phyloP scores from a whole-genome alignment of 2,113 vertebrate species.

The Epinephelus moara region DNA sequence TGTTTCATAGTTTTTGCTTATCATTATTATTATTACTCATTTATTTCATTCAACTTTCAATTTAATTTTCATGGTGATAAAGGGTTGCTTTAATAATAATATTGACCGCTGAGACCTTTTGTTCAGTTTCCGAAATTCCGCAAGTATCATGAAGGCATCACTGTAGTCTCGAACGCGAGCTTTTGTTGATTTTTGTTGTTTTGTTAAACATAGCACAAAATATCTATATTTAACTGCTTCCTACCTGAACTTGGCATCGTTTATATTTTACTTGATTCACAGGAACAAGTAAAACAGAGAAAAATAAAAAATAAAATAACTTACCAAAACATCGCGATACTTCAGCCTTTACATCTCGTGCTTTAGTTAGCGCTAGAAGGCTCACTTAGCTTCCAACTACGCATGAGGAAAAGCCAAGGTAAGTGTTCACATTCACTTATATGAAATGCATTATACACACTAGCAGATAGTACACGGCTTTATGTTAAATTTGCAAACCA shows the following conservation, averaged over 20 bases:
- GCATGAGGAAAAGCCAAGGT: not conserved
- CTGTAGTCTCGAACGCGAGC: too few relatives aligned
- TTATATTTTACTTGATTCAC: not conserved
- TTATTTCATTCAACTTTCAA: too few relatives aligned
- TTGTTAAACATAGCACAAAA: not conserved
- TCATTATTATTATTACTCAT: too few relatives aligned
- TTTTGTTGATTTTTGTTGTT: too few relatives aligned
- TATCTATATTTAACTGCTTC: accelerated
- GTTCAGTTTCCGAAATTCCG: too few relatives aligned
- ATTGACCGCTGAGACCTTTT: too few relatives aligned
- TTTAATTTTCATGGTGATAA: too few relatives aligned
- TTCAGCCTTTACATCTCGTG: accelerated
- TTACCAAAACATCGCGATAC: slow-evolving; percentile 19
- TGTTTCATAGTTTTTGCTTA: too few relatives aligned
- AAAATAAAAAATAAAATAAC: not conserved
- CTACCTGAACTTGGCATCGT: accelerated
- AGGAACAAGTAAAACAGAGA: not conserved
- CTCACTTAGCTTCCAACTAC: not conserved
- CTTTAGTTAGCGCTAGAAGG: not conserved
- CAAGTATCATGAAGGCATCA: too few relatives aligned
- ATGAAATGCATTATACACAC: accelerated
- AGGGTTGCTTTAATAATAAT: too few relatives aligned
- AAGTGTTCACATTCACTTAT: not conserved
- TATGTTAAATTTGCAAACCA: not conserved
- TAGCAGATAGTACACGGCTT: not conserved